Percentiles rank a stretch among this genome's conserved stretches.
Evolutionary conservation across 2,888 invertebrate genomes (phyloP).

Genomic region (Heteropelma amictum): DNA sequence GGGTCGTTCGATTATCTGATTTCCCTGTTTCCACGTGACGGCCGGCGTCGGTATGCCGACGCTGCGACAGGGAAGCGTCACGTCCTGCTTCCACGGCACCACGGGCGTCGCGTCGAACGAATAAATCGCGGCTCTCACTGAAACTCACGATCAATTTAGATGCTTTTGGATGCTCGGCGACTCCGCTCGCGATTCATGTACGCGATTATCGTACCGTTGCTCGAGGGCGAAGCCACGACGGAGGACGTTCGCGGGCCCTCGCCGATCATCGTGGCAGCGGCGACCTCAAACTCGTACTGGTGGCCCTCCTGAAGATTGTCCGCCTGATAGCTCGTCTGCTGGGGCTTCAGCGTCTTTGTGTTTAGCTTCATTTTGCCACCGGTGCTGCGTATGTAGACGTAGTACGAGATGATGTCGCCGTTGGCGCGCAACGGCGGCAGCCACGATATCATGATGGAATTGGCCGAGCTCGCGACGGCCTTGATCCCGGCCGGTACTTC

Average conservation of each 20-base stretch:
- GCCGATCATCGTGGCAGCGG: constrained; percentile 76
- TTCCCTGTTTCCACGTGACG: constrained; percentile 89
- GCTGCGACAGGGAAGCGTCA: constrained; percentile 89
- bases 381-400: constrained; percentile 71
- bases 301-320: constrained; percentile 76
- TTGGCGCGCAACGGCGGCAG: constrained; percentile 91
- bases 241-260: constrained; percentile 76
- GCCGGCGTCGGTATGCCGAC: constrained; percentile 90
- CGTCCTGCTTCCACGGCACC: constrained; percentile 91
- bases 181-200: no score
- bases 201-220: no score
- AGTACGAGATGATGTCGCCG: constrained; percentile 80
- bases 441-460: constrained; percentile 94
- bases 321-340: constrained; percentile 74
- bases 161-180: no score
- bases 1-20: constrained; percentile 85
- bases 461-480: constrained; percentile 90
- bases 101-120: constrained; percentile 76
- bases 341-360: constrained; percentile 68
- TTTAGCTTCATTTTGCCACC: constrained; percentile 74
- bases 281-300: constrained; percentile 77
- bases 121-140: constrained; percentile 77
- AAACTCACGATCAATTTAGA: no score
- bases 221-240: constrained; percentile 77
- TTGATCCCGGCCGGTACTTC: constrained; percentile 94